phyloP scores from a whole-genome alignment of 2,888 invertebrate species.

The Norana najaformis region DNA sequence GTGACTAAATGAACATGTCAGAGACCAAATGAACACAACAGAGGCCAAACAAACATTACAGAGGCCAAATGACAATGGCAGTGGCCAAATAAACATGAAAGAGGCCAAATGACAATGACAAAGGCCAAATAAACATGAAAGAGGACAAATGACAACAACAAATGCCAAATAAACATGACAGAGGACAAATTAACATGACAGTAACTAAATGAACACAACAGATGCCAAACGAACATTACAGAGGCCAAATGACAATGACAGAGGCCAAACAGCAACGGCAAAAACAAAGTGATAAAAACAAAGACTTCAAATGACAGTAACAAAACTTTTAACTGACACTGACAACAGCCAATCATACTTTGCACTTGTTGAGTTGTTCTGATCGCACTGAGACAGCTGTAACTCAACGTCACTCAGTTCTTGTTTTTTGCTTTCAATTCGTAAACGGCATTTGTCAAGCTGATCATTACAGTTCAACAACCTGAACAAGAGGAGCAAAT shows the following conservation, averaged over 20 bases:
- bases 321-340: neutral
- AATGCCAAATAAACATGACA: neutral
- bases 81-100: neutral
- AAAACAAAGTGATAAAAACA: neutral
- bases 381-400: constrained; percentile 7
- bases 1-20: too few relatives aligned
- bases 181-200: neutral
- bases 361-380: neutral
- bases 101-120: neutral
- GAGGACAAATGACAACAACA: too few relatives aligned
- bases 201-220: neutral
- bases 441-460: neutral
- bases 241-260: neutral
- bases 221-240: neutral
- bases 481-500: too few relatives aligned
- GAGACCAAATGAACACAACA: neutral
- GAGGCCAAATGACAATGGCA: neutral
- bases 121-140: neutral
- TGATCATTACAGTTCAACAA: neutral
- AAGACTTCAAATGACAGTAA: neutral
- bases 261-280: neutral
- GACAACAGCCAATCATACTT: neutral
- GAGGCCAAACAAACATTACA: neutral
- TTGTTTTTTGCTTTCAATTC: constrained; percentile 21
- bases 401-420: constrained; percentile 15